A percentile compares a stretch with the other conserved stretches of the same genome.
phyloP scores from a whole-genome alignment of 1,140 invertebrate species.

The Musca domestica region DNA sequence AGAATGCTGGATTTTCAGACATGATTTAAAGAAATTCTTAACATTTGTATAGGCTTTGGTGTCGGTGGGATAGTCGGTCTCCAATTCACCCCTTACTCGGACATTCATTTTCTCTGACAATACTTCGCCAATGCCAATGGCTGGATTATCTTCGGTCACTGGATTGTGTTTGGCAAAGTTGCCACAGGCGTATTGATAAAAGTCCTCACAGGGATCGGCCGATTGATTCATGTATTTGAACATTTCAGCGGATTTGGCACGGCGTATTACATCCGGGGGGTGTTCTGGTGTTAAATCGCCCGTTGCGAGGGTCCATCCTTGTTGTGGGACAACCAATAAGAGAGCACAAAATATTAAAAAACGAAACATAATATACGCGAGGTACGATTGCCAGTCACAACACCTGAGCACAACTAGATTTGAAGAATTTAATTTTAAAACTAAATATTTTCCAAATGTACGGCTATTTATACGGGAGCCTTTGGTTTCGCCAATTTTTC shows the following conservation, averaged over 20 bases:
- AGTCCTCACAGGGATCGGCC: constrained; percentile 72
- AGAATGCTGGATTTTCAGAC: constrained; percentile 46
- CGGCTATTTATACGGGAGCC: no score
- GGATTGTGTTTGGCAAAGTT: constrained; percentile 53
- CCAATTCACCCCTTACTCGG: constrained; percentile 35
- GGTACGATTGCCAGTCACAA: no score
- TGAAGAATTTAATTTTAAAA: no score
- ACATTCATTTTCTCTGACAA: constrained; percentile 32
- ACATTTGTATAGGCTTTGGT: constrained; percentile 30
- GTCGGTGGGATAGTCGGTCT: constrained; percentile 27
- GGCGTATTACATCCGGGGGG: no score
- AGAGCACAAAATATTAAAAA: no score
- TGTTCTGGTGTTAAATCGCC: no score
- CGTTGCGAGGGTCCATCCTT: no score
- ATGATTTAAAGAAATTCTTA: constrained; percentile 48
- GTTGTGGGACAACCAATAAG: no score
- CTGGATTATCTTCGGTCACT: constrained; percentile 41
- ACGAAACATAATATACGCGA: not conserved
- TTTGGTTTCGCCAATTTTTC: no score
- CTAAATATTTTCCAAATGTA: no score
- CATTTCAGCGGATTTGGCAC: constrained; percentile 43
- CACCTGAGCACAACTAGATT: no score
- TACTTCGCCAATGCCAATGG: constrained; percentile 57
- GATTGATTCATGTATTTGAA: constrained; percentile 32
- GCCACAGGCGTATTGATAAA: constrained; percentile 69